phyloP scores from a whole-genome alignment of 2,797 vertebrate genomes.

The Mionectes olivaceus region DNA sequence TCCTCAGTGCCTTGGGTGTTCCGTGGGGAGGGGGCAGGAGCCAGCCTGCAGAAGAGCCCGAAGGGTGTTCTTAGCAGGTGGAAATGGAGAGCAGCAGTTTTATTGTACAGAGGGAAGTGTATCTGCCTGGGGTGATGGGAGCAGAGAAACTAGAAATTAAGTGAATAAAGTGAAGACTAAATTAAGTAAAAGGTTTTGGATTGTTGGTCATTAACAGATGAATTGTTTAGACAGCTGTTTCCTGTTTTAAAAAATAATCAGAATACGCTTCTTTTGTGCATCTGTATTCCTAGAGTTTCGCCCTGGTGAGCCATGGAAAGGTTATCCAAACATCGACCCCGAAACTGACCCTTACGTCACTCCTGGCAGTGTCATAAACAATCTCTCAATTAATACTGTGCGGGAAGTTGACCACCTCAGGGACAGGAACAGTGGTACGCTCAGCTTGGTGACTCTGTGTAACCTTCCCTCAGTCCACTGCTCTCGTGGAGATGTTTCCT shows the following conservation, averaged over 20 bases:
- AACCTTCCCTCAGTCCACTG: neutral
- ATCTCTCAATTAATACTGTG: conserved; percentile 99
- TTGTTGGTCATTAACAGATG: neutral
- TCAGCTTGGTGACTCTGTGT: rapidly evolving
- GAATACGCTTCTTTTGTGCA: neutral
- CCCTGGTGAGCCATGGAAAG: conserved; percentile 99
- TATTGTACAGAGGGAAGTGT: rapidly evolving
- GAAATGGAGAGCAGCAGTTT: neutral
- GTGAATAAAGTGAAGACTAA: neutral
- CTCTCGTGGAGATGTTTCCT: neutral
- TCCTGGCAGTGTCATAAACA: conserved; percentile 99
- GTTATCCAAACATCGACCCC: conserved; percentile 99
- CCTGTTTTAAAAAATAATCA: neutral
- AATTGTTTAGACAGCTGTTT: conserved; percentile 5
- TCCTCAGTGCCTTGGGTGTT: too few relatives aligned
- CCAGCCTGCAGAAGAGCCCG: neutral
- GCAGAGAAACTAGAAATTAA: neutral
- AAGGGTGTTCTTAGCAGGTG: neutral
- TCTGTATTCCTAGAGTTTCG: conserved; percentile 89
- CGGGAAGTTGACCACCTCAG: conserved; percentile 99
- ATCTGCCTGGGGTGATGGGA: neutral
- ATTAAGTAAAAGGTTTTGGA: neutral
- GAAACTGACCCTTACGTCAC: conserved; percentile 99
- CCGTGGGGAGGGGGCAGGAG: rapidly evolving
- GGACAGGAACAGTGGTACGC: conserved; percentile 97